Evolutionary conservation across 1,140 invertebrate species (phyloP).

Genomic region (Dreissena polymorpha): DNA sequence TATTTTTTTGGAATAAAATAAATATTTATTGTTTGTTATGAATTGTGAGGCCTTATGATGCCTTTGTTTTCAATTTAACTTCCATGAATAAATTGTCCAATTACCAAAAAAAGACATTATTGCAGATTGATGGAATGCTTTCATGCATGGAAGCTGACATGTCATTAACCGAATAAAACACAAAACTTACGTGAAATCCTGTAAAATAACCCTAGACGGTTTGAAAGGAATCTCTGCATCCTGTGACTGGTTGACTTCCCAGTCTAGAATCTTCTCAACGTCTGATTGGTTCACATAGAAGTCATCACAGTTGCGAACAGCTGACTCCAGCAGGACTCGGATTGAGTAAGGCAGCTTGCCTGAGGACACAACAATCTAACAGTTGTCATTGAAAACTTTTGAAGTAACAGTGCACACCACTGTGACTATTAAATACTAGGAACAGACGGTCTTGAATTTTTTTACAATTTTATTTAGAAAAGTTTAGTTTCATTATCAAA

Average conservation of each 20-base stretch:
- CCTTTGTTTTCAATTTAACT: no score
- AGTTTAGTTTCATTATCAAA: background rate
- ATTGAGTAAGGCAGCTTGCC: conserved; percentile 94
- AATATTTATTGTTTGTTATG: no score
- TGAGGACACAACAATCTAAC: conserved; percentile 61
- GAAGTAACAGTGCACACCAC: background rate
- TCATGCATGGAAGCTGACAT: no score
- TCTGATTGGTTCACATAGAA: conserved; percentile 92
- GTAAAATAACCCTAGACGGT: conserved; percentile 96
- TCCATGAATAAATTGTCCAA: no score
- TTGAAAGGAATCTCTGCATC: conserved; percentile 97
- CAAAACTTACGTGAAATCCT: conserved; percentile 84
- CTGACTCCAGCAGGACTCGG: conserved; percentile 95
- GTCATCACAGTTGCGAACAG: conserved; percentile 97
- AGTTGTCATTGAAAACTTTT: background rate
- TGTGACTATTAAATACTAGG: background rate
- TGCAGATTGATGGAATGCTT: no score
- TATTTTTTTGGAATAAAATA: no score
- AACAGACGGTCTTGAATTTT: background rate
- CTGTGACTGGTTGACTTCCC: conserved; percentile 90
- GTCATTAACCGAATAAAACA: background rate
- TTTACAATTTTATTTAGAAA: background rate
- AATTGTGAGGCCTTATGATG: no score
- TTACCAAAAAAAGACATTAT: no score
- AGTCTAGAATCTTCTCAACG: conserved; percentile 95